Base-by-base conservation (phyloP, 2,797 vertebrate genomes). In the Halcyon smyrnensis region DNA sequence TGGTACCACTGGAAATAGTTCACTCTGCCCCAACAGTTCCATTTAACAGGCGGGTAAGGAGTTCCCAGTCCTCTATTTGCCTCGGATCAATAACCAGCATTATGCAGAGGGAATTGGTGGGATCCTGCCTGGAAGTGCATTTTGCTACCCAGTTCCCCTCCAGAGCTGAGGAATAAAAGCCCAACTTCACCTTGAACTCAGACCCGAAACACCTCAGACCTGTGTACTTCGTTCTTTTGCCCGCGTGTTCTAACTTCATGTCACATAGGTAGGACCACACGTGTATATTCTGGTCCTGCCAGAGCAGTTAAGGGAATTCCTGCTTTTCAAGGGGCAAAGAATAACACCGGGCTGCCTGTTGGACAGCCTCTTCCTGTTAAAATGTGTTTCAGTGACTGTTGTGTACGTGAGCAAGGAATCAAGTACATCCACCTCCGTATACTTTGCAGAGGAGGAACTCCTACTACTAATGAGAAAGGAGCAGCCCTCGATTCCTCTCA, bases 51-150 rank as follows among this genome's bases (percentile, higher is more conserved):
- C 9, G 1, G 1, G 15, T 2, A 17, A 23, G 54, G 2, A 41
- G 21, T 6, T 43, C 3, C 0, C 1, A 30, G 23, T 8, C 11
- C 24, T 0, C 0, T 4, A 6, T 23, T 34, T n/a, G 23, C 30
- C 34, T 12, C 64, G 19, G 23, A 25, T 15, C 51, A 75, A 12
- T 0, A 16, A 9, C 23, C 75, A 70, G 39, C 53, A 23, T 15
- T 27, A 18, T 0, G 51, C 1, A 6, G 7, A 83, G 43, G 21
- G 71, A 64, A 41, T 0, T 2, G 11, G 5, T 9, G n/a, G n/a
- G 27, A 84, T 65, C 63, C n/a, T 41, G 63, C 63, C 78, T 15
- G 3, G 8, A 86, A 50, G 41, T 0, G 8, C 8, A 27, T 67
- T 60, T 64, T 8, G 1, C 8, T 32, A 23, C 4, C 68, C 15